These are phyloP conservation scores for Sparus aurata DNA, from an alignment of 2,797 vertebrate species.

Conservation along the genomic window DNA sequence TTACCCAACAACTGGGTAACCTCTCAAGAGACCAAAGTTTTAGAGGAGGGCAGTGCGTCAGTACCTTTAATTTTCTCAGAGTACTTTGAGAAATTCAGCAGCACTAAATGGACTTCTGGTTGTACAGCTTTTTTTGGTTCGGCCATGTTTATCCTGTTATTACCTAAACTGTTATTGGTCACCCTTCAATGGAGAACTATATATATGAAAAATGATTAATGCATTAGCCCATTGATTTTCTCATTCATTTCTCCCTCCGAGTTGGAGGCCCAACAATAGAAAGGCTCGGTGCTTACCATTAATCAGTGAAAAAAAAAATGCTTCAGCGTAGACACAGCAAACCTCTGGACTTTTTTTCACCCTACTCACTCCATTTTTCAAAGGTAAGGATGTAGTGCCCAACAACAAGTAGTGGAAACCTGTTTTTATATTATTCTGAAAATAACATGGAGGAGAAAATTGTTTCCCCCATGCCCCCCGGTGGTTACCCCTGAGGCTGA, in stretches of 20 bases:
- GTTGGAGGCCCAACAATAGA: constrained; percentile 14
- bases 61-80: constrained; percentile 1
- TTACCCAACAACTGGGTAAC: constrained; percentile 45
- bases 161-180: neutral
- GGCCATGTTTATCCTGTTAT: constrained; percentile 6
- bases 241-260: constrained; percentile 2
- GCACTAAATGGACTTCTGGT: constrained; percentile 9
- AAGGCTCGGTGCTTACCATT: constrained; percentile 4
- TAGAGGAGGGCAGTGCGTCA: constrained; percentile 11
- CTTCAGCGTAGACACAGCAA: neutral
- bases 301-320: constrained; percentile 18
- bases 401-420: constrained; percentile 25
- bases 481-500: constrained; percentile 45
- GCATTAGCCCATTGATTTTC: constrained; percentile 18
- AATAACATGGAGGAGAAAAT: constrained; percentile 55
- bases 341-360: neutral
- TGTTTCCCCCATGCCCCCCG: constrained; percentile 27
- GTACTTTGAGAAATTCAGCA: neutral
- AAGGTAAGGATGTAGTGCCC: constrained; percentile 27
- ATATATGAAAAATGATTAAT: neutral
- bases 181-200: neutral
- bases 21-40: constrained; percentile 30
- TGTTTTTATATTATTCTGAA: constrained; percentile 43
- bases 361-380: constrained; percentile 21
- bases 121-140: constrained; percentile 12